Evolutionary conservation across 1,140 invertebrate genomes (phyloP).

Genomic region (Dufourea novaeangliae): DNA sequence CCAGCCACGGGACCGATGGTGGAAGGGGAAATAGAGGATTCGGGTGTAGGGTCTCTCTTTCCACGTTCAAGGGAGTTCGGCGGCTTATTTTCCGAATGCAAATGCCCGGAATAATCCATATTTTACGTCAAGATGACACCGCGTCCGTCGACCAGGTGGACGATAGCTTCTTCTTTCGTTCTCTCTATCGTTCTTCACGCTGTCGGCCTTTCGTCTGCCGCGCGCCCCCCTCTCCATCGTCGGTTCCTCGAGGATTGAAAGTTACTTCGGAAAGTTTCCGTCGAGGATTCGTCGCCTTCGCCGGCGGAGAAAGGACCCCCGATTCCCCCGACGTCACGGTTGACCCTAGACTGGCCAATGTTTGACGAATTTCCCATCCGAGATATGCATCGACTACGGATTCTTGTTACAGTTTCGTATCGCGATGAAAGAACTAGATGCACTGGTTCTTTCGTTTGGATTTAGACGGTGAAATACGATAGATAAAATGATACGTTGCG

Average conservation of each 20-base stretch:
- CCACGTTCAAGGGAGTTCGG: conserved; percentile 62
- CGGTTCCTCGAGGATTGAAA: conserved; percentile 65
- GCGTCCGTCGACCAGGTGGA: conserved; percentile 62
- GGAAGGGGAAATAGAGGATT: not conserved
- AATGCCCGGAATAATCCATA: conserved; percentile 81
- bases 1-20: not conserved
- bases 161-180: conserved; percentile 30
- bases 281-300: conserved; percentile 46
- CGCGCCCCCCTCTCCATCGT: conserved; percentile 18
- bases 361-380: conserved; percentile 52
- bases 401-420: too few species aligned
- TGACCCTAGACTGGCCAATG: conserved; percentile 32
- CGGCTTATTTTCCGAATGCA: conserved; percentile 80
- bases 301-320: not conserved
- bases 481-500: too few species aligned
- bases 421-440: too few species aligned
- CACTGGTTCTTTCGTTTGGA: too few species aligned
- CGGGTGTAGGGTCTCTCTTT: conserved; percentile 7
- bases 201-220: conserved; percentile 18
- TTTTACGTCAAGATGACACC: conserved; percentile 78
- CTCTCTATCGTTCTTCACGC: conserved; percentile 9
- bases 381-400: conserved; percentile 20
- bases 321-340: conserved; percentile 13
- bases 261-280: conserved; percentile 75
- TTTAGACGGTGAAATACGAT: too few species aligned